phyloP scores from a whole-genome alignment of 2,113 vertebrate species.

The Hypocryptadius cinnamomeus region DNA sequence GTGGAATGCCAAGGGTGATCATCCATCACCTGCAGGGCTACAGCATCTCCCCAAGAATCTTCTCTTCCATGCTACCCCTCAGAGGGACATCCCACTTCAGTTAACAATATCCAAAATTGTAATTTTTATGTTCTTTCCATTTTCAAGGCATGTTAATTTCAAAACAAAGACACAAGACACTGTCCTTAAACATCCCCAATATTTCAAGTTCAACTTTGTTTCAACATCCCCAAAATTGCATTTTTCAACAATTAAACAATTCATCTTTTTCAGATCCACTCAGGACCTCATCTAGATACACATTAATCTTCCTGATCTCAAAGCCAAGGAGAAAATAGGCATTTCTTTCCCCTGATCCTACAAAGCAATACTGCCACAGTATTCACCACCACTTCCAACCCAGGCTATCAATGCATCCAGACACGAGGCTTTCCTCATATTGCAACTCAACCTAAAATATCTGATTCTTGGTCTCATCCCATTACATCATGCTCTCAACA shows the following conservation, averaged over 20 bases:
- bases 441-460: not conserved
- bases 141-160: not conserved
- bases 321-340: not conserved
- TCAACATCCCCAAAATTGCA: not conserved
- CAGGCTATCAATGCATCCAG: not conserved
- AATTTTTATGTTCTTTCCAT: not conserved
- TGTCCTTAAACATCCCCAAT: not conserved
- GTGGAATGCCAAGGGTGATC: not conserved
- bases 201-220: not conserved
- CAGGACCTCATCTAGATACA: not conserved
- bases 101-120: not conserved
- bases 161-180: not conserved
- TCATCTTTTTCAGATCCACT: not conserved
- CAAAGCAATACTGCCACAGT: not conserved
- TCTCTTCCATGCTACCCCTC: not conserved
- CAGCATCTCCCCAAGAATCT: not conserved
- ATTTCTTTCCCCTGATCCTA: not conserved
- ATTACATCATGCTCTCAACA: not conserved
- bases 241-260: slow-evolving; percentile 24
- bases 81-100: not conserved
- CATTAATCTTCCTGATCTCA: not conserved
- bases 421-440: not conserved
- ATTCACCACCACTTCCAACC: accelerated
- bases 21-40: not conserved
- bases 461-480: not conserved